Evolutionary conservation across 2,113 vertebrate species (phyloP).

Genomic region (Tricholaema leucomelas): DNA sequence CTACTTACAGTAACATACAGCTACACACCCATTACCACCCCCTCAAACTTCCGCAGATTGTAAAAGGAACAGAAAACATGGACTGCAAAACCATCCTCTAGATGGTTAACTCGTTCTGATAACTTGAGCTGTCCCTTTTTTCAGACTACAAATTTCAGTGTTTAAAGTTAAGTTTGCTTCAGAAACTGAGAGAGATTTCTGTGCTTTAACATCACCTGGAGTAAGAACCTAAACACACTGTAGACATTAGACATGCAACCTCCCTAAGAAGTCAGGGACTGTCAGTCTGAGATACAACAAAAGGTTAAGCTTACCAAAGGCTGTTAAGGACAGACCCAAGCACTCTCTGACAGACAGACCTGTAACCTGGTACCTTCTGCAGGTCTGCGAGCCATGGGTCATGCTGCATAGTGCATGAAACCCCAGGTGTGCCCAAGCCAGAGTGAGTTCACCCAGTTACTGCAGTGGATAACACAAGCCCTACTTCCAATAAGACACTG

Average conservation of each 20-base stretch:
- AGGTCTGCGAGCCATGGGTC: neutral
- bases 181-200: neutral
- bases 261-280: neutral
- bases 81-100: neutral
- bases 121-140: neutral
- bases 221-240: neutral
- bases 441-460: fast-evolving
- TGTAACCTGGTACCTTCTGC: neutral
- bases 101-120: neutral
- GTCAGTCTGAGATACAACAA: neutral
- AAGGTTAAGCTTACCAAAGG: neutral
- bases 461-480: fast-evolving
- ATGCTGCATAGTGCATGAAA: fast-evolving
- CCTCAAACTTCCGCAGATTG: neutral
- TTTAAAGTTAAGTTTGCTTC: neutral
- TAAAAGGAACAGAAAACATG: neutral
- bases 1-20: neutral
- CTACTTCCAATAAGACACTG: neutral
- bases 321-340: neutral
- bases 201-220: neutral
- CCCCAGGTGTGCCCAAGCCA: fast-evolving
- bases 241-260: neutral
- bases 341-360: neutral
- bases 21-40: no score
- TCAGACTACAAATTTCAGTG: neutral